Base-by-base conservation (phyloP, 2,888 invertebrate genomes). In the Seira ritae region DNA sequence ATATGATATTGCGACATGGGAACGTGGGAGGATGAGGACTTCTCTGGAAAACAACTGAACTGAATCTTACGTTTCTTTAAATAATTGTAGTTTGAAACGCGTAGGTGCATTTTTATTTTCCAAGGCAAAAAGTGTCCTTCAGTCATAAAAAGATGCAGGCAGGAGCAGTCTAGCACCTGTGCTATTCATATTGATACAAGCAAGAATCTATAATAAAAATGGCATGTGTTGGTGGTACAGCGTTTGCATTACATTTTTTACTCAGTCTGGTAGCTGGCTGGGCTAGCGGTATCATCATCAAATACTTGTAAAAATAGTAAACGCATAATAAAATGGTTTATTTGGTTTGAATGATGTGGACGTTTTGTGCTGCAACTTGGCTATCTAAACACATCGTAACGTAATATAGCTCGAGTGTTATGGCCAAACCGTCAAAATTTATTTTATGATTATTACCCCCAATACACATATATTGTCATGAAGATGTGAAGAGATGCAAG, bases 361-460 rank as follows among this genome's bases (percentile, higher is more conserved):
- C 55, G 6, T 4, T 55, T 4, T 55, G 55, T 55, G 17, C 3
- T 55, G 17, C 15, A 12, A 17, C 31, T 31, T 31, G 17, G 55
- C 55, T 55, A 55, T 55, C 55, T 17, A 55, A 55, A 55, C 55
- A 55, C 3, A 55, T 55, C 55, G 55, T 55, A 4, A 2, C 2
- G 31, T 31, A 3, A 55, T 55, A 55, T 55, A 2, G 55, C 55
- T 55, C 15, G 55, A 55, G 55, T 55, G 55, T 55, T 55, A 55
- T 55, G 55, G 55, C 6, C 70, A 37, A 80, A 75, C 74, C 80
- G 76, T 81, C 81, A 81, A 81, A 81, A 71, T 75, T 80, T 66
- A 69, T 81, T 80, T 81, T 81, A 81, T 76, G 75, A 72, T 81
- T 81, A 81, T 81, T 81, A 81, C 75, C 81, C 76, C 66, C 81